Evolutionary conservation across 1,140 invertebrate species (phyloP), one percentile per base, ranked within the genome.

Genomic region (Nephotettix cincticeps): DNA sequence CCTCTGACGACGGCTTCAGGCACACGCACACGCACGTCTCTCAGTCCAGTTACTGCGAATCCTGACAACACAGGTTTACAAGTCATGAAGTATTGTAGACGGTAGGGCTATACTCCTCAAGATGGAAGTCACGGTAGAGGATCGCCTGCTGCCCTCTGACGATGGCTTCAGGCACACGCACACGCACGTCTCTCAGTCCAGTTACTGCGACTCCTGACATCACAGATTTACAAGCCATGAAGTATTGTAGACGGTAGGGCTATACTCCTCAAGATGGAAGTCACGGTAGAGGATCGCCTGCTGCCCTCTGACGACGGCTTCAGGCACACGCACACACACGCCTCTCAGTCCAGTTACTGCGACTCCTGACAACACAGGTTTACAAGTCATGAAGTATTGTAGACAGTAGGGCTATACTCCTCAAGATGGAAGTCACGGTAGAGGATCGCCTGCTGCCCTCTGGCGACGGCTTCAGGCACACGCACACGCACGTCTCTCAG

Each of bases 401-500:
- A n/a, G n/a, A n/a, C n/a, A n/a, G n/a, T n/a, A n/a, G n/a, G n/a
- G n/a, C n/a, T n/a, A n/a, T n/a, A n/a, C n/a, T n/a, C 84, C 74
- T 90, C 89, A 77, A 90, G 81, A 77, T 88, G 83, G 78, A 87
- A 91, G 73, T 84, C 81, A 78, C 89, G 90, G 77, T 86, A 83
- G 72, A 91, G 80, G 64, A 78, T 79, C 29, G 86, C 84, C 69
- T 84, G 82, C 67, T 87, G 84, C 21, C 89, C 89, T 71, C 87
- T 81, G 71, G 86, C 85, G 74, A 90, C 88, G 79, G 89, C 87
- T 70, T 86, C 83, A 17, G 89, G 89, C 71, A 91, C 86, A 68
- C 85, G 80, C 61, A 90, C 84, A 75, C 89, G 85, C 76, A 88
- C 80, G 77, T 90, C 83, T 77, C 86, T 85, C 74, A 91, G 80